Evolutionary conservation across 2,113 vertebrate genomes (phyloP), one percentile per base, ranked within the genome.

Genomic region (Microtus ochrogaster): DNA sequence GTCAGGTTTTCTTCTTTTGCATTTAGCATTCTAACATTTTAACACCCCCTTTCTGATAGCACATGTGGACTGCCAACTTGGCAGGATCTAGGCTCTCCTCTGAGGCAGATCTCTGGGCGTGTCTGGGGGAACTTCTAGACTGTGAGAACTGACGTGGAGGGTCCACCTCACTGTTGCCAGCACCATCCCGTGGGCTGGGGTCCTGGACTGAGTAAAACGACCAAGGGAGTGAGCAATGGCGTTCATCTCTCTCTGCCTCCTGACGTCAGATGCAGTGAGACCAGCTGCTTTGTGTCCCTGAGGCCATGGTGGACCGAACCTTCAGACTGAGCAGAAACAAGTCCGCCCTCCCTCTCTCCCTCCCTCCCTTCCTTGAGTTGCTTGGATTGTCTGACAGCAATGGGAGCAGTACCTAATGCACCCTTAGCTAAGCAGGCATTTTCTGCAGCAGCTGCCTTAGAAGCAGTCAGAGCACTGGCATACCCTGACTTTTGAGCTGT

Each of bases 391-490:
- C 16, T 30, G 12, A 41, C 61, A 33, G 61, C 8, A 21, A 33
- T 11, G n/a, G 66, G 83, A 47, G 24, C 28, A 22, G 41, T 66
- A 33, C 33, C 58, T 44, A 44, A 47, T 2, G 13, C 5, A 19
- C 61, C 28, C 11, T 79, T 65, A 72, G 39, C 66, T 73, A 77
- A 76, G 49, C 87, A 47, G 44, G 39, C 36, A 7, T 73, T 28
- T 74, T 76, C 65, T n/a, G 73, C n/a, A 92, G 66, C 33, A 36
- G 52, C 70, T 26, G 70, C 90, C 85, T 92, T 22, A 85, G 65
- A 91, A 90, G 47, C 7, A 22, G 41, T 44, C 58, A 58, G 2
- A 8, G 47, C 68, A 70, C 41, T 36, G 44, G 39, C 63, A 72
- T 79, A 68, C 41, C 11, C 4, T 63, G 39, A 17, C 5, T 84